Conservation (phyloP, 2,888 invertebrate genomes). For the Danaus chrysippus region DNA sequence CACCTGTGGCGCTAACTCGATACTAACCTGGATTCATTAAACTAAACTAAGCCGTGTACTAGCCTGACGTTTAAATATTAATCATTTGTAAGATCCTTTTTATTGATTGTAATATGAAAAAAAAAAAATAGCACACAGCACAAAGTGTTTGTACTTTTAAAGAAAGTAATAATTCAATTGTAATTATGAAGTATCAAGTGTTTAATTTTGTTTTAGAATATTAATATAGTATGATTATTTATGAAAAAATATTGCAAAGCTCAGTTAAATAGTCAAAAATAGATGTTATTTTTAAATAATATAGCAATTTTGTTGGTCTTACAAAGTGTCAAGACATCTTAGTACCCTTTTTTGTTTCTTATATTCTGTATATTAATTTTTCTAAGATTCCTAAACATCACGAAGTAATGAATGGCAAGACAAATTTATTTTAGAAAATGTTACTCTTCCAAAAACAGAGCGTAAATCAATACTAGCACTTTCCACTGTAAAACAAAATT, state of each 20-base stretch:
- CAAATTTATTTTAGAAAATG: slow-evolving; percentile 1
- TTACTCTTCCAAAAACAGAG: background rate
- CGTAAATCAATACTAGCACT: background rate
- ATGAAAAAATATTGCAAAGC: too few species aligned
- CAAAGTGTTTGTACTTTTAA: too few species aligned
- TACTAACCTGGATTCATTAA: slow-evolving; percentile 26
- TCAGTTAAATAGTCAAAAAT: too few species aligned
- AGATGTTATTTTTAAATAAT: too few species aligned
- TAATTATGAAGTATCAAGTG: too few species aligned
- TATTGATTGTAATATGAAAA: slow-evolving; percentile 7
- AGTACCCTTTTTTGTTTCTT: too few species aligned
- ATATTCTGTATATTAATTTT: background rate
- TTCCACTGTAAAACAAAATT: slow-evolving; percentile 10
- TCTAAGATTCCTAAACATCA: background rate
- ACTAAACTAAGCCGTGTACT: slow-evolving; percentile 23
- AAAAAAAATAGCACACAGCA: background rate
- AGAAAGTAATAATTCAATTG: too few species aligned
- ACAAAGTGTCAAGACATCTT: too few species aligned
- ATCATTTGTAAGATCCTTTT: slow-evolving; percentile 17
- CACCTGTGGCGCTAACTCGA: slow-evolving; percentile 32
- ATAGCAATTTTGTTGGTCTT: too few species aligned
- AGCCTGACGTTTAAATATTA: slow-evolving; percentile 22
- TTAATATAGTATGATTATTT: too few species aligned
- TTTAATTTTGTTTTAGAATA: too few species aligned
- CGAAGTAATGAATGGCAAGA: background rate